These are phyloP conservation scores for Seira sanloemensis DNA, from an alignment of 2,888 invertebrate species.

Conservation along the genomic window DNA sequence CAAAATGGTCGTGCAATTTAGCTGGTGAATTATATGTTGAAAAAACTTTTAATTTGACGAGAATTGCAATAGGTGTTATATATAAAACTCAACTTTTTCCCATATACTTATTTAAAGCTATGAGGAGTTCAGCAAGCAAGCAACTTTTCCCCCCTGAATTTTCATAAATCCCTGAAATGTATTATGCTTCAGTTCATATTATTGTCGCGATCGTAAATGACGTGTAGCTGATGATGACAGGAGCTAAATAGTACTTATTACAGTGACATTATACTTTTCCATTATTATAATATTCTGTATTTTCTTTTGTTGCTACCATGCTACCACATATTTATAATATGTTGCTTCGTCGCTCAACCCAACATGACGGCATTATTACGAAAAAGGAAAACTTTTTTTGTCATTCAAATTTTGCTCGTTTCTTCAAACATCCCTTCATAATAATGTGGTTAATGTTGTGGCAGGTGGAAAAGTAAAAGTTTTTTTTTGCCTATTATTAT, in stretches of 20 bases:
- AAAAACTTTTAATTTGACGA: no score
- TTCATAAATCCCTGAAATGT: conserved; percentile 13
- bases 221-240: conserved; percentile 34
- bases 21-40: no score
- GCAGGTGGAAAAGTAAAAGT: conserved; percentile 22
- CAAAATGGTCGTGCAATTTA: no score
- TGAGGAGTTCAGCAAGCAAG: no score
- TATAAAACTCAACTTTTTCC: no score
- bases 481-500: no score
- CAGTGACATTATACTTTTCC: background rate
- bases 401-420: conserved; percentile 24
- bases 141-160: conserved; percentile 13
- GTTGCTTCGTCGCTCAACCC: background rate
- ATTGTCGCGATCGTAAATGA: conserved; percentile 36
- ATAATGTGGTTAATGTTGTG: conserved; percentile 19
- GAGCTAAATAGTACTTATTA: background rate
- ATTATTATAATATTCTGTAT: no score
- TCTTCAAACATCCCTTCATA: background rate
- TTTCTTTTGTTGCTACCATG: no score
- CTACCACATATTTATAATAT: no score
- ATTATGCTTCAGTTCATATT: no score
- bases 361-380: background rate
- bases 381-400: conserved; percentile 8
- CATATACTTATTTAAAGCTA: no score
- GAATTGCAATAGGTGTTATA: no score